Base-by-base conservation (phyloP, 2,113 vertebrate species). In the Leuciscus idus region DNA sequence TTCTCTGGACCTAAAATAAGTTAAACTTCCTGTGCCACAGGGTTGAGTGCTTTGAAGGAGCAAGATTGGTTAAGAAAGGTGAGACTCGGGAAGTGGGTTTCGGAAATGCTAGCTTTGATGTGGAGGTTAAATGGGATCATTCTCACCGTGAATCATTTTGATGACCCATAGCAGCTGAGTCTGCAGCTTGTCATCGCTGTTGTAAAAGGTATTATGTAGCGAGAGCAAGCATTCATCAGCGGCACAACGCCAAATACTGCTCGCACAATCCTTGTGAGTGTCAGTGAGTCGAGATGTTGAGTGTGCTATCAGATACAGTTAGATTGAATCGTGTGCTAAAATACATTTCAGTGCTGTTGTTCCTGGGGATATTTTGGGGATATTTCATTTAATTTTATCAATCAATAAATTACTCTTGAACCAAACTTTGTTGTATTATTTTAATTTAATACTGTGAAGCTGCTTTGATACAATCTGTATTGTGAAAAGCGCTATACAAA, bases 121-220 rank as follows among this genome's bases (percentile, higher is more conserved):
- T 92, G 87, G 84, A 90, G 94, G 93, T 93, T 95, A 94, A 94
- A 94, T 94, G 94, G 92, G 91, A 93, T 94, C 93, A 88, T 92
- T 94, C 90, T 87, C 90, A 55, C 66, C 92, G 92, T 94, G 92
- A 94, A 93, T 94, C 92, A 89, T 94, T 94, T 91, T 92, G 91
- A 93, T 93, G 93, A 94, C 90, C 94, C 84, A 64, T 88, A 33
- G 36, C 92, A 91, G 93, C 93, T 94, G 94, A 94, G 91, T 94
- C 92, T 92, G 94, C 94, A 94, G 92, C 90, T 92, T 93, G 92
- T 92, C 91, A 86, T 80, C 91, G 86, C 87, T 84, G 87, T 92
- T 93, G 90, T 93, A 91, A 92, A 93, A 92, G 89, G 85, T 90
- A 94, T 94, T 92, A 93, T 91, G 88, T 81, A 90, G 90, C 88